Base-by-base conservation (phyloP, 2,113 vertebrate genomes). In the Calonectris borealis region DNA sequence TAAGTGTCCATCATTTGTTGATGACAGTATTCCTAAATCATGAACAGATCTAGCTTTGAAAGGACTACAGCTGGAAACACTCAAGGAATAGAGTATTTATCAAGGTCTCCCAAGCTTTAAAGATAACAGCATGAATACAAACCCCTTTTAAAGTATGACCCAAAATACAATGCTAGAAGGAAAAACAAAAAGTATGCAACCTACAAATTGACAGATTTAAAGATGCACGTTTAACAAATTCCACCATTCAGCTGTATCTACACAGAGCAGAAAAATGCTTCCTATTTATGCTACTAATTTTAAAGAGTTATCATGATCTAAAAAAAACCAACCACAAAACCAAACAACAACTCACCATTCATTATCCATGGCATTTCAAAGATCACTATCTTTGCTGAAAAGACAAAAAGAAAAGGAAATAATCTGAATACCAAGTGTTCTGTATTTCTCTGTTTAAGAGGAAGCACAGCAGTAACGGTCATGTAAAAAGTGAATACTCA, bases 351-450 rank as follows among this genome's bases (percentile, higher is more conserved):
- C 99, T 99, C 94, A 99, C 99, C 99, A 7, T 99, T 99, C 99
- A 99, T 99, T 96, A 99, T 99, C 99, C 99, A 99, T 34, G 99
- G 99, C 99, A 99, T 99, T 96, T 99, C 99, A 94, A 99, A 99
- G 76, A 99, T 98, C 88, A 99, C 98, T 97, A 99, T 99, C 98
- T 99, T 99, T 91, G 99, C 99, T 99, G 97, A 77, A 98, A 98
- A 98, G 42, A 90, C 55, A 81, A 94, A 80, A 80, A 85, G 42
- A 92, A 88, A 25, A 66, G 46, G 42, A 88, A 51, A 91, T 40
- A 36, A 70, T 6, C 76, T 58, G n/a, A 96, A 92, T 64, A 58
- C 25, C 19, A 88, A 34, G 34, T 49, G 51, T 38, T 48, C 64
- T 1, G 6, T 66, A 78, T 54, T 52, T 87, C 9, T 92, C 46